phyloP scores from a whole-genome alignment of 2,113 vertebrate species.

The Chrysochloris asiatica region DNA sequence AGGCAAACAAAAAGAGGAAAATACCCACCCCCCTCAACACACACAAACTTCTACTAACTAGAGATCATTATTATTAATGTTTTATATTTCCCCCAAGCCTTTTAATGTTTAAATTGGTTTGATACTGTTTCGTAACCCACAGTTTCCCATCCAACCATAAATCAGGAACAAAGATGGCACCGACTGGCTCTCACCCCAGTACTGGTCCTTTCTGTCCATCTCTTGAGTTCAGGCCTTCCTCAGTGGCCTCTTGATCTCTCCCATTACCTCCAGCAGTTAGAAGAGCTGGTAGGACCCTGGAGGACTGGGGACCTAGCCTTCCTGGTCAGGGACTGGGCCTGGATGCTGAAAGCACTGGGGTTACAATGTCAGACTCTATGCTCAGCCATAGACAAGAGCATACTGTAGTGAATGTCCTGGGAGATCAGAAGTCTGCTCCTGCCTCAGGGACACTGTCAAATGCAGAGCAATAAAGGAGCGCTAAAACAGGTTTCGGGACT shows the following conservation, averaged over 20 bases:
- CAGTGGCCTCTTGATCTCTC: neutral
- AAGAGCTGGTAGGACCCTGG: neutral
- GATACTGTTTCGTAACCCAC: neutral
- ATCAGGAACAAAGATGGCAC: neutral
- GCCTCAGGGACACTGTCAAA: neutral
- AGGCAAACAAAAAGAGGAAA: neutral
- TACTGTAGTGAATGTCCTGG: neutral
- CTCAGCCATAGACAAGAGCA: neutral
- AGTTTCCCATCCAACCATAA: neutral
- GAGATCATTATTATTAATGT: neutral
- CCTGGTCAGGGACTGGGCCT: neutral
- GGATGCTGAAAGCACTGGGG: no score
- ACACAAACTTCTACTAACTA: neutral
- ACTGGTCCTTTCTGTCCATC: neutral
- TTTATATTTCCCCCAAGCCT: neutral
- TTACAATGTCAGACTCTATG: neutral
- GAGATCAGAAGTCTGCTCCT: neutral
- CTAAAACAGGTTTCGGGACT: neutral
- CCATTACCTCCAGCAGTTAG: fast-evolving
- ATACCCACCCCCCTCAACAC: no score
- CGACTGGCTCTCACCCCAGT: neutral
- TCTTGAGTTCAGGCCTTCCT: neutral
- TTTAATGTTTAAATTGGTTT: neutral
- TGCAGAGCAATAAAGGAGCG: neutral
- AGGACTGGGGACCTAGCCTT: neutral